Base-by-base conservation (phyloP, 2,113 vertebrate genomes). In the Micronycteris hirsuta region DNA sequence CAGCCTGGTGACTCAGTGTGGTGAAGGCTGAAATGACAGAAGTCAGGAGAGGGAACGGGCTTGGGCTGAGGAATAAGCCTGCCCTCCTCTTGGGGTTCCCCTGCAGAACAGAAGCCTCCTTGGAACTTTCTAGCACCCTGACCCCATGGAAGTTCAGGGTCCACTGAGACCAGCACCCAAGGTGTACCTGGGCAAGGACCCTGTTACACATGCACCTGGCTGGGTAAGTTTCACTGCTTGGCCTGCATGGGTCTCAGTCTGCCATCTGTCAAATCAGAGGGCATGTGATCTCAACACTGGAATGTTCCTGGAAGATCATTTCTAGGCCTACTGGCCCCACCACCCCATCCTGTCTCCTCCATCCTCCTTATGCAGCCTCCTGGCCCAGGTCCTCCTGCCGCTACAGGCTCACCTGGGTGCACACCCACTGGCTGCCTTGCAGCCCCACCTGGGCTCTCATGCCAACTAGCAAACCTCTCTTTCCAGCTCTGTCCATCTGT, bases 401-500 rank as follows among this genome's bases (percentile, higher is more conserved):
- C 16, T 47, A 49, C 33, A 28, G 4, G 20, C 24, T 26, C 33
- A 19, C 54, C 31, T 52, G 41, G 71, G 24, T 73, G 70, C 6
- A 20, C 47, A 31, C 26, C 49, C 24, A 16, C 33, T 19, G 6
- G 68, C 41, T 54, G 70, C 31, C 24, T 54, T 49, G 41, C 0
- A 70, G 41, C 7, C 22, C 31, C 28, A 68, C 2, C 3, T 6
- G 22, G 43, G 15, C n/a, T 24, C 38, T 45, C 14, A 28, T 7
- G 41, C 14, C 26, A 74, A 28, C 17, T 43, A 36, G 45, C 20
- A 70, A 86, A 33, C 0, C 76, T 96, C 67, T 87, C 86, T 70
- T 36, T 77, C 24, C 22, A 13, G 12, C 0, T 26, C 54, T 6
- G 19, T 52, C 3, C 28, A 45, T 3, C 3, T 2, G 19, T 16